These are phyloP conservation scores for Campaea margaritaria DNA, from an alignment of 2,888 invertebrate genomes.

Conservation along the genomic window DNA sequence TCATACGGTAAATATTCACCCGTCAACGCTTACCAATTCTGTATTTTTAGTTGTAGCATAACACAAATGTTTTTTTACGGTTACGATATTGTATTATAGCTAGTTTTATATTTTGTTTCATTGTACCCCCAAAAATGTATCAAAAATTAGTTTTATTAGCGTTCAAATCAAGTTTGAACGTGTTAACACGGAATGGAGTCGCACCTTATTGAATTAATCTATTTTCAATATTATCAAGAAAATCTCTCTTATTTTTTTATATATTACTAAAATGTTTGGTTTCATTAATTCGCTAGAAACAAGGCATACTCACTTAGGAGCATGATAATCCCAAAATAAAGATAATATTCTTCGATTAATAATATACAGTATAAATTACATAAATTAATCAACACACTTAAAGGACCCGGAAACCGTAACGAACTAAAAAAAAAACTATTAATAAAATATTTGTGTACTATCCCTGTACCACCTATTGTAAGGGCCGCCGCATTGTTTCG, in stretches of 20 bases:
- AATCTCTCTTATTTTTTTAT: too few relatives aligned
- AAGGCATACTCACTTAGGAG: too few relatives aligned
- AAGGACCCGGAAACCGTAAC: conserved; percentile 15
- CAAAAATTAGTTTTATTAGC: too few relatives aligned
- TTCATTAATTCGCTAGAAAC: too few relatives aligned
- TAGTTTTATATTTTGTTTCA: too few relatives aligned
- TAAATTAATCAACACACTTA: conserved; percentile 32
- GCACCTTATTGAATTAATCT: too few relatives aligned
- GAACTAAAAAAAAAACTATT: conserved; percentile 10
- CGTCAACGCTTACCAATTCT: not conserved
- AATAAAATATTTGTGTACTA: conserved; percentile 5
- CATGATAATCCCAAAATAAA: not conserved
- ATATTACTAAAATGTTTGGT: too few relatives aligned
- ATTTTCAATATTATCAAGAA: too few relatives aligned
- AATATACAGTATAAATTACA: conserved; percentile 20
- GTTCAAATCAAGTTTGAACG: too few relatives aligned
- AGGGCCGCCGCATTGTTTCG: not conserved
- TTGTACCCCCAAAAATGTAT: too few relatives aligned
- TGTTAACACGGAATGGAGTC: too few relatives aligned
- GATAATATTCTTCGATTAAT: not conserved
- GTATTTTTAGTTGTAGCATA: not conserved
- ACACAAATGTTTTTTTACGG: not conserved
- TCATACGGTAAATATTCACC: not conserved
- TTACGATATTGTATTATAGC: too few relatives aligned
- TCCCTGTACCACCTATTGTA: conserved; percentile 34